phyloP scores from a whole-genome alignment of 2,113 vertebrate species.

The Gymnobelideus leadbeateri region DNA sequence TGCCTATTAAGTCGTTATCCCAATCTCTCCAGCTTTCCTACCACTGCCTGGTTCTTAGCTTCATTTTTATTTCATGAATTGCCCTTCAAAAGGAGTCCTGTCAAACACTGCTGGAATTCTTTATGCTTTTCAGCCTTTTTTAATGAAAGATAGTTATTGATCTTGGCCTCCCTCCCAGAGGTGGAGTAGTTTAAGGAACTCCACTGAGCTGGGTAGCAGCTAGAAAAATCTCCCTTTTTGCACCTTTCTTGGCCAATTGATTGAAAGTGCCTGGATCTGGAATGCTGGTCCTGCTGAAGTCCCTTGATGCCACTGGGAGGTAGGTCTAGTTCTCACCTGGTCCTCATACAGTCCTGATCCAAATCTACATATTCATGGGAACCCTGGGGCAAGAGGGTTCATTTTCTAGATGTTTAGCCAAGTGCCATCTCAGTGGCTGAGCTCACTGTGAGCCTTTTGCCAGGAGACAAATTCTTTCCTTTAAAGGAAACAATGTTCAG shows the following conservation, averaged over 20 bases:
- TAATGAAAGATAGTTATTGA: background rate
- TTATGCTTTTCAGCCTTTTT: background rate
- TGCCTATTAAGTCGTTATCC: background rate
- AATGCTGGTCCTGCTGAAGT: background rate
- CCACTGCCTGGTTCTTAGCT: background rate
- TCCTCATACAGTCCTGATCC: background rate
- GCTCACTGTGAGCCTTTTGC: background rate
- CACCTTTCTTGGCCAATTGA: background rate
- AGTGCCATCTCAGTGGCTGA: background rate
- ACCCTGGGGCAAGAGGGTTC: background rate
- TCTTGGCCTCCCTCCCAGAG: background rate
- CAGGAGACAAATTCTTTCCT: background rate
- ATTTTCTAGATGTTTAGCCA: background rate
- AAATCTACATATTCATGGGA: background rate
- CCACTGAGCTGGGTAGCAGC: background rate
- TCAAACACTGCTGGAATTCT: background rate
- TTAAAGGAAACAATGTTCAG: background rate
- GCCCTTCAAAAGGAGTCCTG: background rate
- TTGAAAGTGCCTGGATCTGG: background rate
- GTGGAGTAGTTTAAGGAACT: background rate
- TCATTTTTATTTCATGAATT: slow-evolving; percentile 8
- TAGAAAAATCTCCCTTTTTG: background rate
- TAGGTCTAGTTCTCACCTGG: background rate
- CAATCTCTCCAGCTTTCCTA: background rate
- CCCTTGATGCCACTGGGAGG: background rate